These are phyloP conservation scores for Eurois occulta DNA, from an alignment of 2,888 invertebrate genomes.

Conservation along the genomic window DNA sequence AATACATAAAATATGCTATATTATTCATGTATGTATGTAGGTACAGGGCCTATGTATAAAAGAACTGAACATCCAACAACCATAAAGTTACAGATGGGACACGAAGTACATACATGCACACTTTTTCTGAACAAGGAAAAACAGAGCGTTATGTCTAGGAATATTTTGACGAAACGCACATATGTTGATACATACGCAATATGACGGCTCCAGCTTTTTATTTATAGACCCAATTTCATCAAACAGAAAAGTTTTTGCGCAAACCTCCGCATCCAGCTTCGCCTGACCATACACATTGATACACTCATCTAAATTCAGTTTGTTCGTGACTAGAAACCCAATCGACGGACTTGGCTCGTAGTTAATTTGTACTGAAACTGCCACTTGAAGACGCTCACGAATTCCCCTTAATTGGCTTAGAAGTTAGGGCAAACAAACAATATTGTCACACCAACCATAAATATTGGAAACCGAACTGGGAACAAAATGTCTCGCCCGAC, in stretches of 20 bases:
- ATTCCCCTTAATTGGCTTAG: conserved; percentile 80
- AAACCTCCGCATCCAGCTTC: conserved; percentile 67
- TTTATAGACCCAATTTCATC: conserved; percentile 75
- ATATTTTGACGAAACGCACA: conserved; percentile 56
- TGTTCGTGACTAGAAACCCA: conserved; percentile 82
- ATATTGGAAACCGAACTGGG: conserved; percentile 63
- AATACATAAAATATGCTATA: not conserved
- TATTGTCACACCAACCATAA: conserved; percentile 72
- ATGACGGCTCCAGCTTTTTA: conserved; percentile 66
- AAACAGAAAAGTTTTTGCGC: conserved; percentile 74
- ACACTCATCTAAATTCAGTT: conserved; percentile 86
- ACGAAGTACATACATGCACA: conserved; percentile 29
- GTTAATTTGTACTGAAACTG: conserved; percentile 83
- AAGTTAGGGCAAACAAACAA: conserved; percentile 76
- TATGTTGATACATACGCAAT: conserved; percentile 64
- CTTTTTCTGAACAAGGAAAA: conserved; percentile 52
- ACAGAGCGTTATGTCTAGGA: conserved; percentile 37
- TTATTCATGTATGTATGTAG: conserved; percentile 7
- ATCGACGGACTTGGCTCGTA: conserved; percentile 77
- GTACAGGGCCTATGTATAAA: conserved; percentile 7
- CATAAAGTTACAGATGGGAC: conserved; percentile 50
- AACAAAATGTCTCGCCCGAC: conserved; percentile 43
- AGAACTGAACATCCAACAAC: conserved; percentile 27
- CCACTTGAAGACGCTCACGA: conserved; percentile 79
- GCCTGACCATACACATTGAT: conserved; percentile 82